phyloP scores from a whole-genome alignment of 2,797 vertebrate genomes.

The Danio aesculapii region DNA sequence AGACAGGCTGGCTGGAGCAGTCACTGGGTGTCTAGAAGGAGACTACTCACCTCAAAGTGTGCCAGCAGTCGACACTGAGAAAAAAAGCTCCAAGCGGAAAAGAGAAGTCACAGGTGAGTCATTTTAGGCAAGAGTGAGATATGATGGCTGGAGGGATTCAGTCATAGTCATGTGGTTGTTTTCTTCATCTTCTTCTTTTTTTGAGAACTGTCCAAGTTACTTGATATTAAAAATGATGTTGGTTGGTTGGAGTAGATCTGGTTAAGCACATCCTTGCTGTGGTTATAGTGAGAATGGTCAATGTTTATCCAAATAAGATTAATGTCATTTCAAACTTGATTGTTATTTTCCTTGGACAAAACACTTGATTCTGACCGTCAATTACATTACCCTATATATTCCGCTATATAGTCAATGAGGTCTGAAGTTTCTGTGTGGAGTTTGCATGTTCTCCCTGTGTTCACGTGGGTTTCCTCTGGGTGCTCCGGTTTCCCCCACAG shows the following conservation, averaged over 20 bases:
- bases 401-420: no score
- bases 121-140: conserved; percentile 19
- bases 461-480: no score
- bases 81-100: conserved; percentile 86
- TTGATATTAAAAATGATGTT: background rate
- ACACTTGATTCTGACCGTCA: background rate
- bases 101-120: conserved; percentile 91
- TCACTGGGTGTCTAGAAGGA: conserved; percentile 74
- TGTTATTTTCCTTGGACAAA: background rate
- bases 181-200: background rate
- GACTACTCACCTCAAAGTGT: conserved; percentile 82
- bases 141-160: conserved; percentile 10
- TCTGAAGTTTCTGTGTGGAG: no score
- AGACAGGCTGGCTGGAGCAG: conserved; percentile 73
- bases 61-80: conserved; percentile 81
- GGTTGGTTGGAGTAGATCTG: background rate
- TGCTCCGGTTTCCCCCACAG: no score
- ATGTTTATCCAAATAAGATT: background rate
- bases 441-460: no score
- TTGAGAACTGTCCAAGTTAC: background rate
- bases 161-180: background rate
- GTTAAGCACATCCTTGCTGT: background rate
- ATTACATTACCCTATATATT: background rate
- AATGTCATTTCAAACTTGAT: background rate
- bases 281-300: background rate